Percentiles rank a stretch among this genome's conserved stretches.
These are phyloP conservation scores for Diabrotica virgifera DNA, from an alignment of 1,140 invertebrate genomes.

Conservation along the genomic window DNA sequence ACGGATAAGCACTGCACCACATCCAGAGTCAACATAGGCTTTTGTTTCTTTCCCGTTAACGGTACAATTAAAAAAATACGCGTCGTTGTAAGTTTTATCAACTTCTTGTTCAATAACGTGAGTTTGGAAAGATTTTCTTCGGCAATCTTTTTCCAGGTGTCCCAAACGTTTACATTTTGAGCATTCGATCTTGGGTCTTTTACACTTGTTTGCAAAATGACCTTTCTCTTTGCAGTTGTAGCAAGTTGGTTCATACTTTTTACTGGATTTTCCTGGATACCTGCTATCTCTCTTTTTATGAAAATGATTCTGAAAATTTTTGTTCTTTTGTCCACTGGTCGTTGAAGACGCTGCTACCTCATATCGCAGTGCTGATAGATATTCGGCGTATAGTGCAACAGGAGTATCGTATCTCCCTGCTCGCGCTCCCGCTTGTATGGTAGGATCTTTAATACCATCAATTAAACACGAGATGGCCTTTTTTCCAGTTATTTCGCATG, in stretches of 20 bases:
- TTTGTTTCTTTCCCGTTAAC: constrained; percentile 2
- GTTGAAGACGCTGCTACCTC: no score
- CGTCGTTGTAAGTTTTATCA: not conserved
- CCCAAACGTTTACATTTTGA: constrained; percentile 7
- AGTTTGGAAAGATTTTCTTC: no score
- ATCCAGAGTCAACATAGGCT: constrained; percentile 12
- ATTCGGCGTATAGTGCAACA: constrained; percentile 21
- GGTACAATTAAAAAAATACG: constrained; percentile 4
- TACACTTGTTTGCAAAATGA: constrained; percentile 3
- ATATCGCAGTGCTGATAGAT: constrained; percentile 17
- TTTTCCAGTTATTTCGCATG: constrained; percentile 21
- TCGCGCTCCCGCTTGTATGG: constrained; percentile 17
- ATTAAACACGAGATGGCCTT: constrained; percentile 23
- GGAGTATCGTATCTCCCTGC: constrained; percentile 21
- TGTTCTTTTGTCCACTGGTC: no score
- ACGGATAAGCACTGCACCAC: constrained; percentile 13
- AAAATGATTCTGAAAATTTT: no score
- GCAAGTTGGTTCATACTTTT: constrained; percentile 3
- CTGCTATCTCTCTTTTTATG: no score
- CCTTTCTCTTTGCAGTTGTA: constrained; percentile 2
- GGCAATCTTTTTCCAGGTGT: constrained; percentile 7
- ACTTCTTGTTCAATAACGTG: not conserved
- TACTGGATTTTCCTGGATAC: no score
- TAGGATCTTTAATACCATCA: constrained; percentile 16
- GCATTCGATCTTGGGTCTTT: not conserved